Conservation (phyloP, 2,888 invertebrate species). For the Flabesymbios commensalis region DNA sequence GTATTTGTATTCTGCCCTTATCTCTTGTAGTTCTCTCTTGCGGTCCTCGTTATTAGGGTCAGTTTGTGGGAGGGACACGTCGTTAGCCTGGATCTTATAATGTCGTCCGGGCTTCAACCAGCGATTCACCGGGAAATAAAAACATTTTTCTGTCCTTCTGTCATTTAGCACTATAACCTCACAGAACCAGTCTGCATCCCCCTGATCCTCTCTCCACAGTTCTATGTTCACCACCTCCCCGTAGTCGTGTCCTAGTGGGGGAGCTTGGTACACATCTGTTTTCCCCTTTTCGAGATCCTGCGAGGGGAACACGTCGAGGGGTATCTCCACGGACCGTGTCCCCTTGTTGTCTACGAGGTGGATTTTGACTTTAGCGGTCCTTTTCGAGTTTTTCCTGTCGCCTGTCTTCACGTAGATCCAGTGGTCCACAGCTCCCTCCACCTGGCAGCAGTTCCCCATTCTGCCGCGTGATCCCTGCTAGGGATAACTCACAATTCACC, state of each 20-base stretch:
- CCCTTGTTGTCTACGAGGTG: slow-evolving; percentile 57
- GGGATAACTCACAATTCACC: too few relatives aligned
- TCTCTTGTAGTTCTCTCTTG: slow-evolving; percentile 54
- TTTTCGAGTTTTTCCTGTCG: slow-evolving; percentile 58
- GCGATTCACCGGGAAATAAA: slow-evolving; percentile 59
- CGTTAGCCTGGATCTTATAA: slow-evolving; percentile 57
- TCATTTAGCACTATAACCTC: slow-evolving; percentile 49
- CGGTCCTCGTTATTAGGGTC: slow-evolving; percentile 57
- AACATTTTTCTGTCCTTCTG: slow-evolving; percentile 39
- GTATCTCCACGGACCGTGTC: slow-evolving; percentile 46
- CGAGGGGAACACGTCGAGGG: slow-evolving; percentile 53
- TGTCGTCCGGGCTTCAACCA: slow-evolving; percentile 57
- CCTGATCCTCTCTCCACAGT: slow-evolving; percentile 59
- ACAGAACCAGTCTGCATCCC: slow-evolving; percentile 59
- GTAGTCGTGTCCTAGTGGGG: slow-evolving; percentile 28
- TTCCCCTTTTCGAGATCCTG: slow-evolving; percentile 58
- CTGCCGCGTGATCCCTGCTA: background rate
- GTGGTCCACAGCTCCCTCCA: slow-evolving; percentile 39
- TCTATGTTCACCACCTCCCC: slow-evolving; percentile 49
- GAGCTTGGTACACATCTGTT: slow-evolving; percentile 50
- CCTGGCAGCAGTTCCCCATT: slow-evolving; percentile 39
- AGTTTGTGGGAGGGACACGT: slow-evolving; percentile 59
- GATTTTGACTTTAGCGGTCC: slow-evolving; percentile 62
- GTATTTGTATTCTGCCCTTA: slow-evolving; percentile 40
- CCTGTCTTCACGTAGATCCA: slow-evolving; percentile 61